Conservation (phyloP, 2,888 invertebrate genomes). For the Drosophila leonis region DNA sequence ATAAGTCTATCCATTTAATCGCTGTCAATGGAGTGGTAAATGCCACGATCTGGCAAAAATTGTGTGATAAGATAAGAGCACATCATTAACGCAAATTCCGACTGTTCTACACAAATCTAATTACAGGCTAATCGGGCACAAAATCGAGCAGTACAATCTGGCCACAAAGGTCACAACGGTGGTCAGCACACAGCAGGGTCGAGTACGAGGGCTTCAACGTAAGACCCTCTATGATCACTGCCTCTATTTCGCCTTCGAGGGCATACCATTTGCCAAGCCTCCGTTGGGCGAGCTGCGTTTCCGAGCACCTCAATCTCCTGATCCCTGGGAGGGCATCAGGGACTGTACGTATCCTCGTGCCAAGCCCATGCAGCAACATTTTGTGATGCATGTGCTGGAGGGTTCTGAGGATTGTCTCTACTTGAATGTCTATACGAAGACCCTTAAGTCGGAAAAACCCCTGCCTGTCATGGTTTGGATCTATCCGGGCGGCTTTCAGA, state of each 20-base stretch:
- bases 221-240: conserved; percentile 69
- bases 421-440: conserved; percentile 85
- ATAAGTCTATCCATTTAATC: background rate
- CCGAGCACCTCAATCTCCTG: conserved; percentile 84
- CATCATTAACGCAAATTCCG: conserved; percentile 4
- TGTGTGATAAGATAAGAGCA: conserved; percentile 48
- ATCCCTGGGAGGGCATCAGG: conserved; percentile 84
- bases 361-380: conserved; percentile 77
- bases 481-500: conserved; percentile 85
- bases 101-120: conserved; percentile 11
- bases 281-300: conserved; percentile 85
- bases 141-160: conserved; percentile 74
- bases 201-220: conserved; percentile 76
- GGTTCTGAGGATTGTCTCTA: conserved; percentile 86
- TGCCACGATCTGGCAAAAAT: background rate
- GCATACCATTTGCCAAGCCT: conserved; percentile 81
- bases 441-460: conserved; percentile 66
- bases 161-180: conserved; percentile 73
- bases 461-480: conserved; percentile 86
- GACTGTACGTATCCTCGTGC: conserved; percentile 83
- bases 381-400: conserved; percentile 75
- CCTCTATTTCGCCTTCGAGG: conserved; percentile 74
- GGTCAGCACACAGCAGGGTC: conserved; percentile 72
- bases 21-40: conserved; percentile 4
- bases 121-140: conserved; percentile 70